Evolutionary conservation across 2,113 vertebrate species (phyloP).

Genomic region (Chionis minor): DNA sequence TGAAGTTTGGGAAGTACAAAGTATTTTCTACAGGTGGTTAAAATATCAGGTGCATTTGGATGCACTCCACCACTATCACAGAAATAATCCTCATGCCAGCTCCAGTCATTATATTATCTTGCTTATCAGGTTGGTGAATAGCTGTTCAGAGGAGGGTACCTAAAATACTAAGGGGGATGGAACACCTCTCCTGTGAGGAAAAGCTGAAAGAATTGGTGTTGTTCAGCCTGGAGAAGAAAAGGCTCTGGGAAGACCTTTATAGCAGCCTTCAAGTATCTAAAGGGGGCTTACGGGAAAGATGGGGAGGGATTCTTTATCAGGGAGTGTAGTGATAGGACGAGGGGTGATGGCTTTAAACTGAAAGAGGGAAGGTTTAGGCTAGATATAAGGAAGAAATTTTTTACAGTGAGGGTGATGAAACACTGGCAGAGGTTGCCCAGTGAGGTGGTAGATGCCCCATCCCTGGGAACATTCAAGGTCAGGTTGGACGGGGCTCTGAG

Average conservation of each 20-base stretch:
- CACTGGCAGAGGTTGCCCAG: not conserved
- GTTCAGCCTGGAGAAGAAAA: not conserved
- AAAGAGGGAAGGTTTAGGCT: not conserved
- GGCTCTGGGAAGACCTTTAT: not conserved
- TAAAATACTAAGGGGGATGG: not conserved
- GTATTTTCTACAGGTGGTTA: not conserved
- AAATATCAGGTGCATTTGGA: not conserved
- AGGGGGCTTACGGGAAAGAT: not conserved
- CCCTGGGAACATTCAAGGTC: not conserved
- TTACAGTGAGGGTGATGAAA: not conserved
- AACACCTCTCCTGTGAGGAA: not conserved
- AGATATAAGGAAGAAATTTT: not conserved
- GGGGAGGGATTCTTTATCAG: not conserved
- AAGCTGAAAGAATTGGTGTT: not conserved
- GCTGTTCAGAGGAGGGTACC: not conserved
- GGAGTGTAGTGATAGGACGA: not conserved
- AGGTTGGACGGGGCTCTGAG: not conserved
- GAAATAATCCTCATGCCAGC: not conserved
- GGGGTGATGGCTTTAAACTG: not conserved
- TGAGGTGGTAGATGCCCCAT: not conserved
- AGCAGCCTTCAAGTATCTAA: rapidly evolving
- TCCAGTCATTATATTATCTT: not conserved
- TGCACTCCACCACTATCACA: not conserved
- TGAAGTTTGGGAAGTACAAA: not conserved
- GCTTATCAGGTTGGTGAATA: not conserved